A percentile compares a stretch with the other conserved stretches of the same genome.
Conservation (phyloP, 1,140 invertebrate species). For the Cydia amplana region DNA sequence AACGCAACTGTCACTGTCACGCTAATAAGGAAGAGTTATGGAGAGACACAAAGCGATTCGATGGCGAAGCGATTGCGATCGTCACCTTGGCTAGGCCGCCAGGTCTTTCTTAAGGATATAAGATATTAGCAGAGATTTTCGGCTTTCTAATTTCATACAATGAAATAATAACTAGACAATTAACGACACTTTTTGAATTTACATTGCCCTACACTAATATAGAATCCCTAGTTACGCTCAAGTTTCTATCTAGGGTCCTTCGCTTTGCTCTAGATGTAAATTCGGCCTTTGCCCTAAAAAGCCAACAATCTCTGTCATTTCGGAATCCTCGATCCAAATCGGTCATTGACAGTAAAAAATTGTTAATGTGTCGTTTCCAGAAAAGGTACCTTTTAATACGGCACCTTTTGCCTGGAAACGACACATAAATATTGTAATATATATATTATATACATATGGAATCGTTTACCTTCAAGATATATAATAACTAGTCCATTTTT, state of each 20-base stretch:
- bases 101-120: neutral
- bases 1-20: no score
- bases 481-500: no score
- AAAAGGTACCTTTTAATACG: neutral
- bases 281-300: neutral
- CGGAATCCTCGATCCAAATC: neutral
- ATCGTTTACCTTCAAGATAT: slow-evolving; percentile 6
- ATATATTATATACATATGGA: neutral
- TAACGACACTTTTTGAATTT: neutral
- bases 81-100: neutral
- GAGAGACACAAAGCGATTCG: no score
- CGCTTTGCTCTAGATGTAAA: neutral
- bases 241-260: neutral
- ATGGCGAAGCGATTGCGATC: no score
- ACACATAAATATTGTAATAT: neutral
- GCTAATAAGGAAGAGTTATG: no score
- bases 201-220: neutral
- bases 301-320: slow-evolving; percentile 1
- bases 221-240: neutral
- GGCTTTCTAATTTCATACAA: neutral
- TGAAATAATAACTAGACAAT: no score
- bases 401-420: neutral
- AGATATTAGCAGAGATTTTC: neutral
- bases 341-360: neutral
- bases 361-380: slow-evolving; percentile 2